Evolutionary conservation across 2,888 invertebrate genomes (phyloP).

Genomic region (Hypercompe scribonia): DNA sequence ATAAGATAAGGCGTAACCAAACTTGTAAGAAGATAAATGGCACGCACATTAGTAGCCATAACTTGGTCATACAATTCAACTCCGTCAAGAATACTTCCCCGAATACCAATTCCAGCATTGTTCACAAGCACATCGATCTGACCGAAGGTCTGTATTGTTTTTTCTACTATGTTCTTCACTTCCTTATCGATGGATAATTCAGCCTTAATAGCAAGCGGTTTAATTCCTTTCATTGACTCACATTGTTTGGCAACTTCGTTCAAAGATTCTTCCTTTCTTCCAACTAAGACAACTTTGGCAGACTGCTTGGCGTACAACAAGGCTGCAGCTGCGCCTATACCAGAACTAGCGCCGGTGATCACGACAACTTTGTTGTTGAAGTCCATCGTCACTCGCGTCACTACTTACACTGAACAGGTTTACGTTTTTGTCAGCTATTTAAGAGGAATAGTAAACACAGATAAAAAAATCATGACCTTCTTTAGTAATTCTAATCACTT

Average conservation of each 20-base stretch:
- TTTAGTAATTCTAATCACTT: background rate
- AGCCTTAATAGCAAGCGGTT: constrained; percentile 87
- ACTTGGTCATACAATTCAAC: constrained; percentile 93
- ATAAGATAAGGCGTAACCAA: constrained; percentile 93
- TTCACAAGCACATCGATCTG: constrained; percentile 93
- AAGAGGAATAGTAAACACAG: constrained; percentile 18
- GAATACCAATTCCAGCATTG: constrained; percentile 93
- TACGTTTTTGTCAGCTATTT: constrained; percentile 31
- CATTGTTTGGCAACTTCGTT: constrained; percentile 88
- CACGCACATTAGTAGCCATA: constrained; percentile 94
- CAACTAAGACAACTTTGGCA: constrained; percentile 89
- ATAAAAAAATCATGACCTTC: constrained; percentile 27
- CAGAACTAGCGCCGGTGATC: constrained; percentile 90
- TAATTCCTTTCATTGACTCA: constrained; percentile 69
- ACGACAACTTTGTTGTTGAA: constrained; percentile 87
- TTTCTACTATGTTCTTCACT: constrained; percentile 87
- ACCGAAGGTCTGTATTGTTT: constrained; percentile 89
- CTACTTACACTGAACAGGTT: constrained; percentile 47
- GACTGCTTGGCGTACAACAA: constrained; percentile 89
- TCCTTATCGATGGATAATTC: constrained; percentile 90
- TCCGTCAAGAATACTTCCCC: constrained; percentile 92
- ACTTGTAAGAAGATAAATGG: constrained; percentile 92
- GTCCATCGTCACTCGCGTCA: constrained; percentile 75
- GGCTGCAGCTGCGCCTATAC: constrained; percentile 91
- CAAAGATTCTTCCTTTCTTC: constrained; percentile 89